These are phyloP conservation scores for Mimachlamys varia DNA, from an alignment of 2,888 invertebrate genomes.

Conservation along the genomic window DNA sequence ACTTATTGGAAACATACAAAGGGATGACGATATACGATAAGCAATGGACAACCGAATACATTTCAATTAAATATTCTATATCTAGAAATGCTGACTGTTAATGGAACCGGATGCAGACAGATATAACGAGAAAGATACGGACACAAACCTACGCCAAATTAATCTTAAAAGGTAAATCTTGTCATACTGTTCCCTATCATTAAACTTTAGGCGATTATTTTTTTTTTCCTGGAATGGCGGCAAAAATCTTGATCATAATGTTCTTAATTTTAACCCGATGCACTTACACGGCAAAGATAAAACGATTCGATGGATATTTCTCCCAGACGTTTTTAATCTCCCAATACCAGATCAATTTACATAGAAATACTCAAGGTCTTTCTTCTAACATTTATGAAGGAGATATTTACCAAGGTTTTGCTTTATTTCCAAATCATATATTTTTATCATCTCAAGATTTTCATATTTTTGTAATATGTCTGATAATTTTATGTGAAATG, in stretches of 20 bases:
- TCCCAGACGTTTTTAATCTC: not conserved
- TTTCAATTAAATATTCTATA: not conserved
- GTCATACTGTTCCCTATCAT: not conserved
- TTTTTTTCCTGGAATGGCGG: not conserved
- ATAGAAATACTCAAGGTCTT: too few species aligned
- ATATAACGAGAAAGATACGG: not conserved
- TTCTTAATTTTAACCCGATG: not conserved
- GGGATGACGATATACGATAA: not conserved
- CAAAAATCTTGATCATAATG: not conserved
- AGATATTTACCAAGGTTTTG: too few species aligned
- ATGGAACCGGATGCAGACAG: not conserved
- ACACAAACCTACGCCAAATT: not conserved
- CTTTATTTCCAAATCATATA: too few species aligned
- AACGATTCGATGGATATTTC: not conserved
- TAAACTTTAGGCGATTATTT: not conserved
- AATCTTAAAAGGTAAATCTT: constrained; percentile 32
- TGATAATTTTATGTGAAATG: too few species aligned
- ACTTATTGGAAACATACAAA: not conserved
- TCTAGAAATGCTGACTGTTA: not conserved
- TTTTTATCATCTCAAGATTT: too few species aligned
- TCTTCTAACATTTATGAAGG: too few species aligned
- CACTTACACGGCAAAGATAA: not conserved
- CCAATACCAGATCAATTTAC: not conserved
- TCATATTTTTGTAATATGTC: too few species aligned
- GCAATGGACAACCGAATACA: not conserved